Evolutionary conservation across 2,888 invertebrate species (phyloP), one percentile per base, ranked within the genome.

Genomic region (Cerastoderma edule): DNA sequence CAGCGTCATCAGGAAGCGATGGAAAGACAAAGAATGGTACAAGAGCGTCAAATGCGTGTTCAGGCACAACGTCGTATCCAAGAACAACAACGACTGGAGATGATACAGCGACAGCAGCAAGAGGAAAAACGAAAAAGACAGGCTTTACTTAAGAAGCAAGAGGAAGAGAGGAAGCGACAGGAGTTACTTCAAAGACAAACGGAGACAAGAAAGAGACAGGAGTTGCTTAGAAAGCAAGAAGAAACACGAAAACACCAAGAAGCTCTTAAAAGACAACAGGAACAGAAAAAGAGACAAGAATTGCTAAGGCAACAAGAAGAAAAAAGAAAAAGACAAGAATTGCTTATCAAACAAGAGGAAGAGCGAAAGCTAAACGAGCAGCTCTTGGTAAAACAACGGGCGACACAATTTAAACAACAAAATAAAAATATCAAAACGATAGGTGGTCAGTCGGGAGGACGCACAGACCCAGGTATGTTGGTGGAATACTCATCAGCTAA

Each of bases 61-160:
- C 53, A 64, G 48, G 74, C 68, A 16, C 39, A 72, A 56, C 63
- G 53, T 56, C 60, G 39, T n/a, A 10, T 27, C 5, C 39, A 70
- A 27, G 72, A 67, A 65, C 33, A 72, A 54, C 66, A 72, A 64
- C 46, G 60, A 50, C 60, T 71, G 57, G 67, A 72, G 32, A 50
- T 67, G 30, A 27, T 71, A 32, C 27, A 35, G 46, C 64, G 16
- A 46, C 32, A 65, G 63, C 30, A 64, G 35, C 56, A 28, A 35
- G 44, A 56, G 65, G 24, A 30, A 71, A 57, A 60, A 30, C 32
- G 27, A 60, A 46, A 69, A 69, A 16, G 35, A 50, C 53, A 69
- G 16, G 19, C 10, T 27, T n/a, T 50, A 10, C 2, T 4, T n/a
- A 64, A 57, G n/a, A 8, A 27, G 28, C 44, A 46, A 8, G 28